Evolutionary conservation across 2,888 invertebrate species (phyloP), one percentile per base, ranked within the genome.

Genomic region (Nemurella pictetii): DNA sequence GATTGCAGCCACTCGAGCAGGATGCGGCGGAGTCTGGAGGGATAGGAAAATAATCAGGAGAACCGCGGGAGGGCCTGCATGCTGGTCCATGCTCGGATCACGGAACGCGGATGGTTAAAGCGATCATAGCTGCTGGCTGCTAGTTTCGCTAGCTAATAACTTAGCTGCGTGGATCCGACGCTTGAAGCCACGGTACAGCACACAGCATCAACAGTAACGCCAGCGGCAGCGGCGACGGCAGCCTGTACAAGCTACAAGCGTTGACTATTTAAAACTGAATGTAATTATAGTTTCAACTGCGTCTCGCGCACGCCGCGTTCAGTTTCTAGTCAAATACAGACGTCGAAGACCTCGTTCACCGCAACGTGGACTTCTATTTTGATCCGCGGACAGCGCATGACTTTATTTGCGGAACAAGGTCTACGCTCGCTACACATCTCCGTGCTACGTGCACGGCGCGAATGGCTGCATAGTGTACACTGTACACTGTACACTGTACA

Each of bases 401-500:
- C 28, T 75, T 9, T 75, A 75, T 75, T 75, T 75, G 75, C 75
- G 75, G 75, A 75, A 75, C 75, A 75, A 75, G 75, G 75, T 75
- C 75, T 75, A 75, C 28, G 75, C 75, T 75, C 75, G 75, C 75
- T 5, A 75, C 15, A 25, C 75, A 75, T 3, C 55, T 20, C n/a
- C 9, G 55, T 12, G 55, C 12, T 20, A 12, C 55, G 20, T 12
- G 20, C 55, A 20, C 20, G 9, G 55, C 2, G 55, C 55, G 55
- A 7, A 55, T 55, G 55, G 2, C 55, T 7, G 32, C n/a, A n/a
- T n/a, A n/a, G n/a, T n/a, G n/a, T n/a, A n/a, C n/a, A n/a, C n/a
- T n/a, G n/a, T n/a, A n/a, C n/a, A n/a, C n/a, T n/a, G n/a, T n/a
- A n/a, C n/a, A n/a, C n/a, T n/a, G 32, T 9, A 5, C 32, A 32